Base-by-base conservation (phyloP, 2,888 invertebrate genomes). In the Leucophenga montana region DNA sequence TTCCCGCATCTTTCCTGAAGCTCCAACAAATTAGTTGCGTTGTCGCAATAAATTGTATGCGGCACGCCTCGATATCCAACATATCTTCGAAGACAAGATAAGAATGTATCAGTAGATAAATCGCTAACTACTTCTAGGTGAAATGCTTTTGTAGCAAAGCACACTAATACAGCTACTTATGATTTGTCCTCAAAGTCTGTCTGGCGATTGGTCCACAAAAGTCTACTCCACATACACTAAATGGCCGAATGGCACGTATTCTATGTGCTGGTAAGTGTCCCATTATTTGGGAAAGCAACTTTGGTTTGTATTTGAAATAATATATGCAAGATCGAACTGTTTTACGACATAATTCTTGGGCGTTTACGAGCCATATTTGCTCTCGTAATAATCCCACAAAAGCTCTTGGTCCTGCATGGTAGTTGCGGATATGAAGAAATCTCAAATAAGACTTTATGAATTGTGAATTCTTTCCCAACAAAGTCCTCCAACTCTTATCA, bases 361-460 rank as follows among this genome's bases (percentile, higher is more conserved):
- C 27, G 27, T 27, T 27, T 27, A 27, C 27, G 3, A 27, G 27
- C 27, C 70, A 72, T 13, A 71, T 46, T n/a, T 22, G 31, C 20
- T 54, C 16, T 0, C 68, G 48, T 9, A 73, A 27, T n/a, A 67
- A n/a, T 3, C 50, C 44, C 13, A 70, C 50, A 6, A 69, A 39
- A 3, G 65, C 59, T 16, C 68, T 69, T 0, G 54, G 61, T 8
- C 71, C 71, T 16, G 71, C 73, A 50, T 73, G 73, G 14, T 44
- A 54, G n/a, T 53, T 27, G 4, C 27, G 27, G 27, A 2, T 2
- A 4, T 27, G 27, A 2, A 27, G 27, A 27, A 27, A 27, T 27
- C 27, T 27, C 27, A 27, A 2, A 4, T 27, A 27, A 27, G 27
- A 27, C 27, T 27, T 27, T 27, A 27, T 27, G 4, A 27, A 27